These are phyloP conservation scores for Ecliptopera silaceata DNA, from an alignment of 2,888 invertebrate genomes.

Conservation along the genomic window DNA sequence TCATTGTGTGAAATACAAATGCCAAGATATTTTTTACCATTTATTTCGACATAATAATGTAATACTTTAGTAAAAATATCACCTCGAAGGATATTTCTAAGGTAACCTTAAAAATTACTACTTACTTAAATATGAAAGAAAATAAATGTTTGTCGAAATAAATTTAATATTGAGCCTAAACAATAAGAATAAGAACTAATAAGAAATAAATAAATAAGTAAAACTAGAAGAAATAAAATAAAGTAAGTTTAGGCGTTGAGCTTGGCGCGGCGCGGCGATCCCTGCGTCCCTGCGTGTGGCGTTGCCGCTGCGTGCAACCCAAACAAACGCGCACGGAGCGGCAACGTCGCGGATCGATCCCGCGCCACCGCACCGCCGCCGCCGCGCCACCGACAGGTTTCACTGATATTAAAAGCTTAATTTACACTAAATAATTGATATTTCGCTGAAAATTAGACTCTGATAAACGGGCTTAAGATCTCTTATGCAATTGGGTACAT, in stretches of 20 bases:
- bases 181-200: too few relatives aligned
- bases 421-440: conserved; percentile 69
- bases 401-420: conserved; percentile 66
- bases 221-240: not conserved
- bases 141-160: too few relatives aligned
- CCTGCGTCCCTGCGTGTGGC: too few relatives aligned
- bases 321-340: conserved; percentile 74
- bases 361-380: conserved; percentile 38
- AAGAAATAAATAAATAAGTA: not conserved
- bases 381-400: conserved; percentile 47
- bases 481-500: too few relatives aligned
- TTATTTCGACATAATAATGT: too few relatives aligned
- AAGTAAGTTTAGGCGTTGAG: conserved; percentile 6
- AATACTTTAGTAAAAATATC: too few relatives aligned
- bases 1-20: too few relatives aligned
- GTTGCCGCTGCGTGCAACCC: conserved; percentile 66
- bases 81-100: too few relatives aligned
- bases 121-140: too few relatives aligned
- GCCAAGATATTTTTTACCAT: too few relatives aligned
- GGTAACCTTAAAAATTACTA: not conserved
- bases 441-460: conserved; percentile 41
- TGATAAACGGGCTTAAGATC: too few relatives aligned
- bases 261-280: conserved; percentile 21
- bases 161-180: too few relatives aligned
- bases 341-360: conserved; percentile 77